A percentile compares a stretch with the other conserved stretches of the same genome.
These are phyloP conservation scores for Perccottus glenii DNA, from an alignment of 2,113 vertebrate genomes.

Conservation along the genomic window DNA sequence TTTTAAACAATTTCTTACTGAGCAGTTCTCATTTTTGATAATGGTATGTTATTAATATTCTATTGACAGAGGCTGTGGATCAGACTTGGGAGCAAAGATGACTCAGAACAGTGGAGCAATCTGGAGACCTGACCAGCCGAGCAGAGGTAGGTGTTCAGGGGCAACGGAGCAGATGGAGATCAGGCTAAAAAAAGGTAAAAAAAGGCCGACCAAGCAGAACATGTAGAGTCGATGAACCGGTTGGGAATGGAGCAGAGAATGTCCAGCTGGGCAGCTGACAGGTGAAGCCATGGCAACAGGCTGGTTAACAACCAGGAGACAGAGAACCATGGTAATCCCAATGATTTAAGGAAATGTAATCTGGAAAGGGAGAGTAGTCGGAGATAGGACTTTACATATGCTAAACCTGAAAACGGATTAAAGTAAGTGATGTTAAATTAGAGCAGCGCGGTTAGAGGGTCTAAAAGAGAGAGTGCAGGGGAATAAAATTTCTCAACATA, in stretches of 20 bases:
- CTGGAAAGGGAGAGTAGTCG: not conserved
- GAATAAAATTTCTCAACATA: no score
- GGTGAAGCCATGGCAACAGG: conserved; percentile 3
- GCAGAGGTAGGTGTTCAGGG: conserved; percentile 2
- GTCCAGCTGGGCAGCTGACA: conserved; percentile 7
- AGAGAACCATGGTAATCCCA: not conserved
- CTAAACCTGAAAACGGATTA: conserved; percentile 4
- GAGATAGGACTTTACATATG: conserved; percentile 1
- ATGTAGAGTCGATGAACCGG: not conserved
- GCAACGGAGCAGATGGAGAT: conserved; percentile 2
- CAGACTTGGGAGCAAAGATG: not conserved
- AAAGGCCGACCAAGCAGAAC: conserved; percentile 7
- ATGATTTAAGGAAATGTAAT: conserved; percentile 5
- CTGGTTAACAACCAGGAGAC: conserved; percentile 9
- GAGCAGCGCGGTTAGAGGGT: not conserved
- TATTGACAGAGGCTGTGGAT: no score
- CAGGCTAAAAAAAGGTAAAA: conserved; percentile 3
- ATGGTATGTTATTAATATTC: no score
- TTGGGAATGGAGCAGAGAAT: conserved; percentile 1
- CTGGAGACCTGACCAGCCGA: not conserved
- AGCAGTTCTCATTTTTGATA: no score
- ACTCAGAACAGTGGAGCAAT: not conserved
- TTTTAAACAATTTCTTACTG: no score
- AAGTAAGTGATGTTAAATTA: not conserved
- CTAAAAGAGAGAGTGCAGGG: no score